phyloP scores from a whole-genome alignment of 2,113 vertebrate genomes.

The Ploceus nigricollis region DNA sequence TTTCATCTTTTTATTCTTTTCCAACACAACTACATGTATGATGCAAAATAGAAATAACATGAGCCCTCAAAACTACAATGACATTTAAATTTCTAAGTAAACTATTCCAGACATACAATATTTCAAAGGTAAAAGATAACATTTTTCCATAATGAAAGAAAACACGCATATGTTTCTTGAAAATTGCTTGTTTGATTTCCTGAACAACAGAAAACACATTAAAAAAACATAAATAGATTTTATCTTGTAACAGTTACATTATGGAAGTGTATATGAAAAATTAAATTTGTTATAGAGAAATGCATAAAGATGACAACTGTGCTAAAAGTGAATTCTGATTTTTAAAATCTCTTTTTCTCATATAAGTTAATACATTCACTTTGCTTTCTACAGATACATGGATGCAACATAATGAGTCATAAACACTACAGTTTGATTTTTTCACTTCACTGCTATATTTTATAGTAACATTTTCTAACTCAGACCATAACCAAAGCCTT shows the following conservation, averaged over 20 bases:
- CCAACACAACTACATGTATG: background rate
- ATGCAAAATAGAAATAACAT: background rate
- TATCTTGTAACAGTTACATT: background rate
- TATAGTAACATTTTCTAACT: background rate
- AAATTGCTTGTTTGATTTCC: background rate
- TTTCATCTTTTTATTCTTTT: background rate
- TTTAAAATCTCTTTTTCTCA: background rate
- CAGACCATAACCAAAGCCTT: background rate
- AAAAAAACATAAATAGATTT: background rate
- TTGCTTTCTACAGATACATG: background rate
- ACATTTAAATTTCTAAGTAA: background rate
- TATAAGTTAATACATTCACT: background rate
- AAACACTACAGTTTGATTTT: background rate
- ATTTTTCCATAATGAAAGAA: background rate
- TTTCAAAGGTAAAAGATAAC: background rate
- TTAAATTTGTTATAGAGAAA: background rate
- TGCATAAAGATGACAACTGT: background rate
- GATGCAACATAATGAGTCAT: background rate
- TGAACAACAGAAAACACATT: background rate
- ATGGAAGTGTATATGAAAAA: background rate
- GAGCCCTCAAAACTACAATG: background rate
- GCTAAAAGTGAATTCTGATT: background rate
- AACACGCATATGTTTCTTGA: background rate
- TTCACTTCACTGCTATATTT: background rate
- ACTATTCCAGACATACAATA: background rate